Evolutionary conservation across 2,113 vertebrate species (phyloP), one percentile per base, ranked within the genome.

Genomic region (Centropristis striata): DNA sequence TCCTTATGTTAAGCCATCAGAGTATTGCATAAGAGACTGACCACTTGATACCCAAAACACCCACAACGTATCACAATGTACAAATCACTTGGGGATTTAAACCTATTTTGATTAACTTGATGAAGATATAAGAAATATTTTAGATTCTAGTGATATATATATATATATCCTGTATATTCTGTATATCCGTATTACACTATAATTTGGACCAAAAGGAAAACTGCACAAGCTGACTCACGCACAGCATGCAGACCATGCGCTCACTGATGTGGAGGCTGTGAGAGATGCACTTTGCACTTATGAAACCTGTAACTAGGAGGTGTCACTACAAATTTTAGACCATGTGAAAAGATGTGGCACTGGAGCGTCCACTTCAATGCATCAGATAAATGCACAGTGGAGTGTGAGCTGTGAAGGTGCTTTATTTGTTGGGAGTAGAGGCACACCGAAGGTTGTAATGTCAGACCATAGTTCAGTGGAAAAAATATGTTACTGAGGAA

Each of bases 321-420:
- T 65, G 78, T 74, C 69, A 61, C 78, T 71, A 80, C 54, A 60
- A 61, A 74, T 68, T 79, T 39, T 25, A 72, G 74, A 60, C 70
- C 61, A 37, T 44, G 66, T 64, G 71, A 73, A 72, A 78, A 78
- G 39, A 83, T 55, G 69, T 60, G 74, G 77, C 67, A 49, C 39
- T 54, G 59, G 27, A 57, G 47, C 54, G 18, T 74, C 54, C 63
- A 57, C 64, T 66, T 70, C 76, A 77, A 8, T 73, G 49, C 64
- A 58, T 67, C 70, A 78, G 51, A 55, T 65, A 65, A 83, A 51
- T 47, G 68, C 71, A 53, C 64, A 49, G 64, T 23, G 58, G 68
- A 74, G 86, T 47, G 47, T 76, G 36, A 42, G 54, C 65, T 47
- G 64, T 63, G 37, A 83, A 55, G 71, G 55, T 41, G 59, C 49